Percentiles rank a stretch among this genome's conserved stretches.
phyloP scores from a whole-genome alignment of 2,797 vertebrate genomes.

The Tapera naevia region DNA sequence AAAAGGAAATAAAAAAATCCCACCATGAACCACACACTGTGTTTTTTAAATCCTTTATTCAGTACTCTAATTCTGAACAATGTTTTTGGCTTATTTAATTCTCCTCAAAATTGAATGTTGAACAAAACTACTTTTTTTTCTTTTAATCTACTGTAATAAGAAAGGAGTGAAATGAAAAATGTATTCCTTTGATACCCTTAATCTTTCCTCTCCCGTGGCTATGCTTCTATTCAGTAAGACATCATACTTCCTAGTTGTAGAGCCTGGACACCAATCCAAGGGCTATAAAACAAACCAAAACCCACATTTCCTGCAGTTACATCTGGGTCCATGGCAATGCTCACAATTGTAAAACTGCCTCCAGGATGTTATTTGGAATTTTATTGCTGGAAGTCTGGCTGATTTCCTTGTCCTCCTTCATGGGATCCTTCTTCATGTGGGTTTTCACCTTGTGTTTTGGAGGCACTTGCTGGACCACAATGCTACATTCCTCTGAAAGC shows the following conservation, averaged over 20 bases:
- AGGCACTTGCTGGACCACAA: background rate
- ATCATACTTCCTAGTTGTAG: slow-evolving; percentile 33
- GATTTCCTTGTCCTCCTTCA: background rate
- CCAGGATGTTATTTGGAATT: slow-evolving; percentile 22
- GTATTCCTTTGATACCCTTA: slow-evolving; percentile 64
- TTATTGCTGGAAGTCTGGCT: background rate
- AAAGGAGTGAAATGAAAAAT: slow-evolving; percentile 64
- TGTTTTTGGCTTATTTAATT: slow-evolving; percentile 70
- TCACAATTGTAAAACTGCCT: slow-evolving; percentile 23
- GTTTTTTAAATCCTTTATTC: slow-evolving; percentile 65
- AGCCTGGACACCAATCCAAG: background rate
- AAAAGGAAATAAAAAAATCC: slow-evolving; percentile 57
- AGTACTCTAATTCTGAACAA: slow-evolving; percentile 64
- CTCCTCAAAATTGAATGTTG: slow-evolving; percentile 59
- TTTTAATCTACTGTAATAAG: slow-evolving; percentile 66
- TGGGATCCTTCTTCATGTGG: background rate
- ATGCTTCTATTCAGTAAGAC: slow-evolving; percentile 48
- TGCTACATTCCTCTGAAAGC: background rate
- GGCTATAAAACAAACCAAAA: slow-evolving; percentile 46
- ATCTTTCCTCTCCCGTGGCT: slow-evolving; percentile 67
- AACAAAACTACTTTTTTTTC: slow-evolving; percentile 43
- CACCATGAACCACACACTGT: slow-evolving; percentile 56
- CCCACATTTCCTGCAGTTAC: slow-evolving; percentile 41
- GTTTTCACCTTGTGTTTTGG: slow-evolving; percentile 28
- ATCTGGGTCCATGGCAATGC: background rate